Evolutionary conservation across 2,888 invertebrate species (phyloP), one percentile per base, ranked within the genome.

Genomic region (Dasysyrphus albostriatus): DNA sequence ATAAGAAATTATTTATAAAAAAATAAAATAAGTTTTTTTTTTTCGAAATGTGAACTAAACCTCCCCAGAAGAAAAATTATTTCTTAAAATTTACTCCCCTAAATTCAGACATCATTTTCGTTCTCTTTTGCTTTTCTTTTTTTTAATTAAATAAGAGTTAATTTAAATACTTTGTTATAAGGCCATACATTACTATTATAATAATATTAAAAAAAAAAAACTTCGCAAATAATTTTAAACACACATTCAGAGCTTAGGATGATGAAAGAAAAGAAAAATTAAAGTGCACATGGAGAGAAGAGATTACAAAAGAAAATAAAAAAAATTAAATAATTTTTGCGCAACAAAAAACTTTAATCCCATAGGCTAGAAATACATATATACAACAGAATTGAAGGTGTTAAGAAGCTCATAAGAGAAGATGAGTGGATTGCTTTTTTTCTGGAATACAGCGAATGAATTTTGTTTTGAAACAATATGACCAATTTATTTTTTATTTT

Each of bases 121-220:
- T 69, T 74, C 24, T 67, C 12, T 63, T 75, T 58, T 59, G 14
- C 49, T 65, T 67, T 58, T 24, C 24, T 24, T 24, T 24, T 24
- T 24, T 24, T 24, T 24, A 24, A 54, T 81, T 75, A 88, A 83
- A 78, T 77, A 88, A 83, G 74, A 83, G 75, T 83, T 88, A 83
- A 88, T 88, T 88, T 79, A 88, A 88, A 88, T 88, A 88, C 87
- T 88, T 88, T 79, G 70, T 88, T 87, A 87, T 88, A 88, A 88
- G 87, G 87, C 87, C 87, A 88, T 88, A 88, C 79, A 83, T 88
- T 88, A 83, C 85, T 83, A 73, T 72, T 82, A 82, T 77, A 77
- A 69, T 82, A 70, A 82, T 81, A 72, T 59, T 49, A 10, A 76
- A 39, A 83, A 83, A n/a, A 76, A 67, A 54, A 63, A 69, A 61